These are phyloP conservation scores for Denticeps clupeoides DNA, from an alignment of 2,797 vertebrate genomes.

Conservation along the genomic window DNA sequence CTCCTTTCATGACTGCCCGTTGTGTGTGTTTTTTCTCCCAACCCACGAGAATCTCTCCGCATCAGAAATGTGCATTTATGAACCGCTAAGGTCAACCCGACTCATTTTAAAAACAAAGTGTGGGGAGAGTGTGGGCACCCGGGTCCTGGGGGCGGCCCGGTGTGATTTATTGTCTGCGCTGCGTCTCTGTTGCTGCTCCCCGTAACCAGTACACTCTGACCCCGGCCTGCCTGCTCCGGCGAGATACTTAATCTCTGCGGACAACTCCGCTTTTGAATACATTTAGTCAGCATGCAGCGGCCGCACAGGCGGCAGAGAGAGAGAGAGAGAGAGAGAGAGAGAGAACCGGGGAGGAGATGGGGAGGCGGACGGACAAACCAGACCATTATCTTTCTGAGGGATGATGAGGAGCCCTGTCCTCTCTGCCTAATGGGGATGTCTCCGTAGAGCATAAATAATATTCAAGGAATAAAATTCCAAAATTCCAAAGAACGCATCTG, in stretches of 20 bases:
- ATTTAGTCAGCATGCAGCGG: conserved; percentile 32
- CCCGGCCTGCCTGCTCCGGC: conserved; percentile 36
- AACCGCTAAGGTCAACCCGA: too few species aligned
- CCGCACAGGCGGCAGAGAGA: conserved; percentile 1
- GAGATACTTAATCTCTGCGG: conserved; percentile 43
- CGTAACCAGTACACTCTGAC: conserved; percentile 51
- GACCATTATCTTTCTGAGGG: too few species aligned
- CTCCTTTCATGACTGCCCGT: too few species aligned
- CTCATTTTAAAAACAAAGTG: conserved; percentile 17
- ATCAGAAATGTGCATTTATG: conserved; percentile 24
- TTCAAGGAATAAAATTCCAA: too few species aligned
- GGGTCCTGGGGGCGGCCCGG: conserved; percentile 24
- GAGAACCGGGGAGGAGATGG: background rate
- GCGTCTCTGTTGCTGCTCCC: conserved; percentile 37
- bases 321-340: background rate
- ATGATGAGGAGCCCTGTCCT: too few species aligned
- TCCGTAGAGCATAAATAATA: too few species aligned
- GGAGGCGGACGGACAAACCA: background rate
- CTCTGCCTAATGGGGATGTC: background rate
- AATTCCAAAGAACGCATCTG: too few species aligned
- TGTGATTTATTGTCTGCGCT: conserved; percentile 48
- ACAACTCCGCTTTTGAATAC: conserved; percentile 49
- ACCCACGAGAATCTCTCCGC: conserved; percentile 37
- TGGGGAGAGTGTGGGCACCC: background rate
- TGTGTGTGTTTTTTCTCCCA: conserved; percentile 12